These are phyloP conservation scores for Labeo rohita DNA, from an alignment of 2,113 vertebrate species.

Conservation along the genomic window DNA sequence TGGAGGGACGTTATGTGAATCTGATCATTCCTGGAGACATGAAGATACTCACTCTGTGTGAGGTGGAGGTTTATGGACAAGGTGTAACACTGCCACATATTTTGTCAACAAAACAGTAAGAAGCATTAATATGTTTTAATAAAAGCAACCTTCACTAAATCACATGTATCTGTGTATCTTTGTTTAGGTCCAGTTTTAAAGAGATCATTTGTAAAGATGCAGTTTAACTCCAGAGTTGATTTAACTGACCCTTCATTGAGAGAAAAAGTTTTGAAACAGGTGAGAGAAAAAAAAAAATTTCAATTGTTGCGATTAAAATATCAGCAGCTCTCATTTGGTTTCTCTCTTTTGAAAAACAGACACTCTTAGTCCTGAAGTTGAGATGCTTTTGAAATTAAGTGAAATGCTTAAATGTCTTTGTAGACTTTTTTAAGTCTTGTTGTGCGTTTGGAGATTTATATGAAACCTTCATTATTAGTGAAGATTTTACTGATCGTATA, in stretches of 20 bases:
- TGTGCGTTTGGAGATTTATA: too few species aligned
- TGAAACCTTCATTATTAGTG: not conserved
- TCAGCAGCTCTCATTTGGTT: not conserved
- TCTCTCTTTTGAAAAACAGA: too few species aligned
- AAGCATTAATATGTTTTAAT: not conserved
- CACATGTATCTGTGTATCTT: not conserved
- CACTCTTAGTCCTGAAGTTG: too few species aligned
- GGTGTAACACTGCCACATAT: not conserved
- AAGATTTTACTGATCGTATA: too few species aligned
- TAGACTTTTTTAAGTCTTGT: too few species aligned
- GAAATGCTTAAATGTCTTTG: too few species aligned
- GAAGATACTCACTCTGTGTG: constrained; percentile 39
- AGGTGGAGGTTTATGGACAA: constrained; percentile 42
- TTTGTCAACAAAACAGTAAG: not conserved
- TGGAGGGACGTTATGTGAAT: not conserved
- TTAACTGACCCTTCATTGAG: not conserved
- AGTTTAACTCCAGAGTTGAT: not conserved
- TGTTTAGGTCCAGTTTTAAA: not conserved
- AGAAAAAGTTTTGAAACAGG: not conserved
- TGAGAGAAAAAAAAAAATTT: not conserved
- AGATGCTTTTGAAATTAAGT: too few species aligned
- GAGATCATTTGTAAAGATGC: constrained; percentile 10
- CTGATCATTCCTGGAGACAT: not conserved
- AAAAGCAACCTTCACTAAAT: not conserved
- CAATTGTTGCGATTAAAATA: not conserved